Evolutionary conservation across 1,140 invertebrate species (phyloP).

Genomic region (Drosophila sucinea): DNA sequence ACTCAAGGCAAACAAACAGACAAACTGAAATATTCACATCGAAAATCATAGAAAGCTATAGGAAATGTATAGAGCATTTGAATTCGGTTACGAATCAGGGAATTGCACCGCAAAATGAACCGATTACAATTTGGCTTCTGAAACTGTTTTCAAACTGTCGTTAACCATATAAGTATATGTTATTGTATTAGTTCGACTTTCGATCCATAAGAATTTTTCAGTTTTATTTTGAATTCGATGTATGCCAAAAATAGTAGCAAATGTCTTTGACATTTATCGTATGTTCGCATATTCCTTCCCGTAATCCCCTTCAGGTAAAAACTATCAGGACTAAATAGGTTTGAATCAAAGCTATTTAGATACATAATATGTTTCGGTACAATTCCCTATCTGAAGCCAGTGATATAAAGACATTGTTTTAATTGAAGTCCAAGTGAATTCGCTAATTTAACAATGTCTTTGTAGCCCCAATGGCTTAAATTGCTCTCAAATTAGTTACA

Average conservation of each 20-base stretch:
- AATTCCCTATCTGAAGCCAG: neutral
- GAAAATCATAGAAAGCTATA: neutral
- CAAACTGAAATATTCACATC: constrained; percentile 21
- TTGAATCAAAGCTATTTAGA: neutral
- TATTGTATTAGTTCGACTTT: too few species aligned
- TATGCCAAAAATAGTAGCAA: too few species aligned
- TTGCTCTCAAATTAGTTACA: neutral
- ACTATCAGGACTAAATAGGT: neutral
- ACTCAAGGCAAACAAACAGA: constrained; percentile 22
- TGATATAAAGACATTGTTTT: too few species aligned
- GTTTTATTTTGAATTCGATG: too few species aligned
- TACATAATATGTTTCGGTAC: neutral
- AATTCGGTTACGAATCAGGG: neutral
- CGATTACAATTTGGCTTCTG: too few species aligned
- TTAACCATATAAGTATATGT: too few species aligned
- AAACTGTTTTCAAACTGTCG: too few species aligned
- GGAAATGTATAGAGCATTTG: neutral
- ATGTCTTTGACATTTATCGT: too few species aligned
- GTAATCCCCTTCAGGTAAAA: neutral
- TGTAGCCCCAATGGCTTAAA: neutral
- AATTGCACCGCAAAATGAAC: neutral
- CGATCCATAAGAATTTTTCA: too few species aligned
- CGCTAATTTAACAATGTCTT: neutral
- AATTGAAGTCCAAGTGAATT: too few species aligned
- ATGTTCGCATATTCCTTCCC: too few species aligned